These are phyloP conservation scores for Acomys russatus DNA, from an alignment of 2,797 vertebrate genomes.

Conservation along the genomic window DNA sequence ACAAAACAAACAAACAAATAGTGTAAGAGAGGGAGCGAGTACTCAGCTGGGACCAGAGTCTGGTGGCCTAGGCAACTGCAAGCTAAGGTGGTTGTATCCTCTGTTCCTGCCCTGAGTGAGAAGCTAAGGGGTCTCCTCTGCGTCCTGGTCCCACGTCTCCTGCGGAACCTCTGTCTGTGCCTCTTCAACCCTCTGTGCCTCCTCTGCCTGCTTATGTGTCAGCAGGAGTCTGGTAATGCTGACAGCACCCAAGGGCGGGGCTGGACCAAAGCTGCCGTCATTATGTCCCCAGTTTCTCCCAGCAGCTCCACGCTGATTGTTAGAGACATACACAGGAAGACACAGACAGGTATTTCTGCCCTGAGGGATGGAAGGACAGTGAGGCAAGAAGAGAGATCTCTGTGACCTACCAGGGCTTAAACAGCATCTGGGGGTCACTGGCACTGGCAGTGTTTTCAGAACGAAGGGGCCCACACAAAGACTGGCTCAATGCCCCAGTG, in stretches of 20 bases:
- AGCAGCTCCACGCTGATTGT: background rate
- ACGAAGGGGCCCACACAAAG: background rate
- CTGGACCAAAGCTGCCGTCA: background rate
- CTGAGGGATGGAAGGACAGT: background rate
- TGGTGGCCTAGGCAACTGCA: background rate
- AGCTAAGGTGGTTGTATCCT: background rate
- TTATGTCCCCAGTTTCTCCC: background rate
- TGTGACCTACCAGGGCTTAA: background rate
- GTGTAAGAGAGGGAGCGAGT: background rate
- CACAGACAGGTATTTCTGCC: background rate
- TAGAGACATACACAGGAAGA: background rate
- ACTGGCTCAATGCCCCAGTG: background rate
- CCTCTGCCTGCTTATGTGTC: background rate
- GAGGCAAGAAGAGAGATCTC: background rate
- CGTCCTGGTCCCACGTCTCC: background rate
- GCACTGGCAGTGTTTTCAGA: background rate
- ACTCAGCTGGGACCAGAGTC: background rate
- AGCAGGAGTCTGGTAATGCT: background rate
- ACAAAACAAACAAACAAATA: background rate
- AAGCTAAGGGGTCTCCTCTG: background rate
- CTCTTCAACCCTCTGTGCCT: background rate
- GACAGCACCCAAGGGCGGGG: background rate
- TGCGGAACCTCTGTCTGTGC: background rate
- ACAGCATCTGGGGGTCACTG: background rate
- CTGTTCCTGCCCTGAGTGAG: background rate